Percentiles rank a stretch among this genome's conserved stretches.
Evolutionary conservation across 2,113 vertebrate species (phyloP).

Genomic region (Sphyrna mokarran): DNA sequence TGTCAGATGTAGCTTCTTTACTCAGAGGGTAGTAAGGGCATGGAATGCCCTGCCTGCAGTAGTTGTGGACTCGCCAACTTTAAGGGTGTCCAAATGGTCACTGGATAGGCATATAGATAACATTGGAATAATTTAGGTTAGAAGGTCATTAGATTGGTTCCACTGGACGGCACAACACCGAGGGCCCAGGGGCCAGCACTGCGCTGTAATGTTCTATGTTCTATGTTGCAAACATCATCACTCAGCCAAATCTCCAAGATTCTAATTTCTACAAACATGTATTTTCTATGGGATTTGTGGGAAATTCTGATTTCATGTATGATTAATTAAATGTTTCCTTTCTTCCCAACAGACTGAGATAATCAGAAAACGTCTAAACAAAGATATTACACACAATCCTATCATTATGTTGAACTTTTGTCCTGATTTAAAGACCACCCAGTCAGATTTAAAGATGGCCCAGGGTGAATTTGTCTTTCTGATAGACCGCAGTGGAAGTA

Average conservation of each 20-base stretch:
- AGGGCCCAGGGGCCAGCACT: no score
- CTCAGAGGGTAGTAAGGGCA: no score
- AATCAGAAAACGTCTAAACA: conserved; percentile 81
- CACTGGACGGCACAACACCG: no score
- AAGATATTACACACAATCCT: conserved; percentile 85
- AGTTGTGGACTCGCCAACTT: no score
- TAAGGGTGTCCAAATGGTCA: no score
- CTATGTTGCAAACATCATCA: neutral
- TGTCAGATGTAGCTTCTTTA: no score
- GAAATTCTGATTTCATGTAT: neutral
- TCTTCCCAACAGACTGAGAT: conserved; percentile 67
- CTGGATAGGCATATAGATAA: no score
- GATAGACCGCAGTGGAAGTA: conserved; percentile 81
- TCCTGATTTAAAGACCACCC: conserved; percentile 67
- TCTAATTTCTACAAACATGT: neutral
- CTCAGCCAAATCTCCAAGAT: neutral
- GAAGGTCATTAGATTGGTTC: no score
- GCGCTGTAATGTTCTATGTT: no score
- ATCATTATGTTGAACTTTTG: conserved; percentile 94
- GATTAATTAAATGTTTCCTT: neutral
- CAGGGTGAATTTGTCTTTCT: conserved; percentile 92
- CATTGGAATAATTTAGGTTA: no score
- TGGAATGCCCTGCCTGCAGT: no score
- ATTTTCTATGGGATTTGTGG: neutral
- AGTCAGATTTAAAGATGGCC: conserved; percentile 65